These are phyloP conservation scores for Ailurus styani DNA, from an alignment of 2,113 vertebrate species.

Conservation along the genomic window DNA sequence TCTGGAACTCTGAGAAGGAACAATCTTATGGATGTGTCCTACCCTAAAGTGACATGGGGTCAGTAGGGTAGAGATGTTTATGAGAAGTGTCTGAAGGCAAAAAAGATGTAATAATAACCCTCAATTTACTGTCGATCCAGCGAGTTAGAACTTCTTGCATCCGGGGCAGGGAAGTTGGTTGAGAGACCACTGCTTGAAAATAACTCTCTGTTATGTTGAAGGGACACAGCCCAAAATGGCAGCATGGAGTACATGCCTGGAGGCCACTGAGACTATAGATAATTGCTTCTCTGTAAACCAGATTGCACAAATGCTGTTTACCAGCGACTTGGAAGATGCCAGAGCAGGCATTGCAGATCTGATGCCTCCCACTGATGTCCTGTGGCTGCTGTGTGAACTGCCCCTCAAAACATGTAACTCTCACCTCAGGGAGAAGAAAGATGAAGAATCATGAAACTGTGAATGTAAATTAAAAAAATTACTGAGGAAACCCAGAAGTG, in stretches of 20 bases:
- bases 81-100: neutral
- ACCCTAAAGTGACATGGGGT: neutral
- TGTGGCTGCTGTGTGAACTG: neutral
- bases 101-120: neutral
- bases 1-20: neutral
- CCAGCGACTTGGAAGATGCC: neutral
- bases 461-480: neutral
- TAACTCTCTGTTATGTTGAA: neutral
- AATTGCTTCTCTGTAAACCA: neutral
- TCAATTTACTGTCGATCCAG: neutral
- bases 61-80: neutral
- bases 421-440: neutral
- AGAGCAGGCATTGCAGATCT: neutral
- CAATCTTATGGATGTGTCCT: neutral
- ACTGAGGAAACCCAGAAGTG: neutral
- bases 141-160: neutral
- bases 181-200: neutral
- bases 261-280: neutral
- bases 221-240: neutral
- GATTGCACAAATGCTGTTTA: neutral
- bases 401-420: neutral
- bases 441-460: neutral
- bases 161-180: neutral
- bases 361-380: neutral
- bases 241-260: too few species aligned